Percentiles rank a stretch among this genome's conserved stretches.
Conservation (phyloP, 2,888 invertebrate genomes). For the Thumatha senex region DNA sequence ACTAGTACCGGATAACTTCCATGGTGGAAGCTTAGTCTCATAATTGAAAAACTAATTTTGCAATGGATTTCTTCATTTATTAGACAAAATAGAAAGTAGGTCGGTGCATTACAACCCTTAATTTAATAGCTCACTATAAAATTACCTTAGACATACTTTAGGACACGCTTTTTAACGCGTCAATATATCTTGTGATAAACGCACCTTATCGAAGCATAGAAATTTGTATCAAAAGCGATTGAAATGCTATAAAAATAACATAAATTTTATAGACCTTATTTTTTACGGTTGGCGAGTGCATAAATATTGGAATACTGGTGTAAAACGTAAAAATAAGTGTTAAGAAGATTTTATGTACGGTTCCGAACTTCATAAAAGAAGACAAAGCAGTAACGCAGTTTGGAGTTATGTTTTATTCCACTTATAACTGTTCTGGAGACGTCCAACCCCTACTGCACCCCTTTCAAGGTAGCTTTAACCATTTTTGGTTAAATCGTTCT, state of each 20-base stretch:
- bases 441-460: too few species aligned
- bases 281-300: conserved; percentile 27
- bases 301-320: conserved; percentile 19
- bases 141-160: background rate
- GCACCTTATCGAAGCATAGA: conserved; percentile 5
- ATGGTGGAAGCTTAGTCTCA: too few species aligned
- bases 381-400: conserved; percentile 13
- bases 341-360: conserved; percentile 23
- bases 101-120: too few species aligned
- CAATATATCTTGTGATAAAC: conserved; percentile 20
- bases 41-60: too few species aligned
- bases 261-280: conserved; percentile 29
- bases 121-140: too few species aligned
- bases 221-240: conserved; percentile 41
- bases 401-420: background rate
- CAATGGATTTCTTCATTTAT: too few species aligned
- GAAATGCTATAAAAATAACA: conserved; percentile 31
- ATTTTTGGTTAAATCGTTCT: too few species aligned
- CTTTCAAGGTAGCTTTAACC: too few species aligned
- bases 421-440: background rate
- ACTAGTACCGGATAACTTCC: too few species aligned
- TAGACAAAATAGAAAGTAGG: too few species aligned
- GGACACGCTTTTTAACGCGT: conserved; percentile 3
- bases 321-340: conserved; percentile 23
- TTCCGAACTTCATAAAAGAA: conserved; percentile 25